These are phyloP conservation scores for Drosophila rellima DNA, from an alignment of 2,888 invertebrate genomes.

Conservation along the genomic window DNA sequence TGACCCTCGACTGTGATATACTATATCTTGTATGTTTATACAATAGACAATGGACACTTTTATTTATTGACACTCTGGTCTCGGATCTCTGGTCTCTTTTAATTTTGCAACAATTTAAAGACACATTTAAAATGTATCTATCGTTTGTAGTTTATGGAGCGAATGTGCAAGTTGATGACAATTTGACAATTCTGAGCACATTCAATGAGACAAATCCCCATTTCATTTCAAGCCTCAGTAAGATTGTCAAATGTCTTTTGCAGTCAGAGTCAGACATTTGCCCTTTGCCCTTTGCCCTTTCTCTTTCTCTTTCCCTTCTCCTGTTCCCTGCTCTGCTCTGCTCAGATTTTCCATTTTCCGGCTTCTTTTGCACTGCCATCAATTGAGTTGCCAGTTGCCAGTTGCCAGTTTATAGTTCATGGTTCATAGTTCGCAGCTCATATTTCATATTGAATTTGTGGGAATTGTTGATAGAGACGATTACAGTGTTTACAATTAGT, in stretches of 20 bases:
- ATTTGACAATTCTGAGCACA: conserved; percentile 22
- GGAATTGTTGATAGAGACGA: conserved; percentile 20
- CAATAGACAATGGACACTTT: conserved; percentile 21
- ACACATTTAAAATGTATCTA: conserved; percentile 11
- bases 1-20: conserved; percentile 41
- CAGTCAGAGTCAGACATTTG: neutral
- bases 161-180: conserved; percentile 8
- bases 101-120: conserved; percentile 40
- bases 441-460: conserved; percentile 30
- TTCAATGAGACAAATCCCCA: conserved; percentile 23
- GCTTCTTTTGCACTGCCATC: conserved; percentile 4
- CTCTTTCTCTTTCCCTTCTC: neutral
- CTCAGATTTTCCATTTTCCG: conserved; percentile 8
- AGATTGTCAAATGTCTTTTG: conserved; percentile 14
- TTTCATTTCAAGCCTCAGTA: conserved; percentile 31
- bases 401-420: conserved; percentile 10
- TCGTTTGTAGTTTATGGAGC: neutral
- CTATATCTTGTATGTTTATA: conserved; percentile 7
- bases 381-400: conserved; percentile 10
- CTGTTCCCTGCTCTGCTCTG: neutral
- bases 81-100: no score
- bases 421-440: conserved; percentile 18
- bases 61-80: conserved; percentile 41
- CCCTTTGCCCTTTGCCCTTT: neutral
- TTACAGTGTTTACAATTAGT: conserved; percentile 54